phyloP scores from a whole-genome alignment of 2,113 vertebrate species.

The Forbesichthys papilliferus region DNA sequence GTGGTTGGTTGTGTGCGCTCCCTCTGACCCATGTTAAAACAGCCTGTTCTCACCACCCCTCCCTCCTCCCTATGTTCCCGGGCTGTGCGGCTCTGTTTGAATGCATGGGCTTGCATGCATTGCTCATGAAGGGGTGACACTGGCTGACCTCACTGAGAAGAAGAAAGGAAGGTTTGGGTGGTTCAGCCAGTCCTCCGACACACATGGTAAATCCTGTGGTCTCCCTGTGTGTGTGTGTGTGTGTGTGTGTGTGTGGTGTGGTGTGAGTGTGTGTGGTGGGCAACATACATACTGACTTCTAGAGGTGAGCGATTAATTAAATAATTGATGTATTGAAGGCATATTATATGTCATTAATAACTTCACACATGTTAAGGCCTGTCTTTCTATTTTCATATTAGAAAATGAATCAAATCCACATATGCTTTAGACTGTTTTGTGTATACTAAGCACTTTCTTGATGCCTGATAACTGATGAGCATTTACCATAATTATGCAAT shows the following conservation, averaged over 20 bases:
- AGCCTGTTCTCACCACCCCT: slow-evolving; percentile 67
- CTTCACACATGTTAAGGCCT: too few species aligned
- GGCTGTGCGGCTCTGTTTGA: slow-evolving; percentile 86
- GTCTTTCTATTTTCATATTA: too few species aligned
- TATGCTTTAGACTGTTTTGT: too few species aligned
- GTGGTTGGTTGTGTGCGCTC: slow-evolving; percentile 66
- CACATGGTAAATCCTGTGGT: slow-evolving; percentile 87
- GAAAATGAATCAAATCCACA: too few species aligned
- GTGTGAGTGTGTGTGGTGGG: slow-evolving; percentile 5
- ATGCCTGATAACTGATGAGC: too few species aligned
- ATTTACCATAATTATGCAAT: too few species aligned
- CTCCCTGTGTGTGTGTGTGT: slow-evolving; percentile 40
- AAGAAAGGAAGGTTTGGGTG: slow-evolving; percentile 95
- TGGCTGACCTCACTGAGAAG: slow-evolving; percentile 96
- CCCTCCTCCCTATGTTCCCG: slow-evolving; percentile 69
- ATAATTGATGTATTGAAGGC: too few species aligned
- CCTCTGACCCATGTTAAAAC: slow-evolving; percentile 76
- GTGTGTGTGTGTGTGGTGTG: slow-evolving; percentile 8
- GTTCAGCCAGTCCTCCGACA: slow-evolving; percentile 93
- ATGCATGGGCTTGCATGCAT: slow-evolving; percentile 87
- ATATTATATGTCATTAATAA: too few species aligned
- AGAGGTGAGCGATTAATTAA: too few species aligned
- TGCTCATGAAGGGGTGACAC: slow-evolving; percentile 89
- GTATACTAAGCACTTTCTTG: too few species aligned
- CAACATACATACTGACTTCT: too few species aligned